These are phyloP conservation scores for Myotis yumanensis DNA, from an alignment of 2,113 vertebrate genomes.

Conservation along the genomic window DNA sequence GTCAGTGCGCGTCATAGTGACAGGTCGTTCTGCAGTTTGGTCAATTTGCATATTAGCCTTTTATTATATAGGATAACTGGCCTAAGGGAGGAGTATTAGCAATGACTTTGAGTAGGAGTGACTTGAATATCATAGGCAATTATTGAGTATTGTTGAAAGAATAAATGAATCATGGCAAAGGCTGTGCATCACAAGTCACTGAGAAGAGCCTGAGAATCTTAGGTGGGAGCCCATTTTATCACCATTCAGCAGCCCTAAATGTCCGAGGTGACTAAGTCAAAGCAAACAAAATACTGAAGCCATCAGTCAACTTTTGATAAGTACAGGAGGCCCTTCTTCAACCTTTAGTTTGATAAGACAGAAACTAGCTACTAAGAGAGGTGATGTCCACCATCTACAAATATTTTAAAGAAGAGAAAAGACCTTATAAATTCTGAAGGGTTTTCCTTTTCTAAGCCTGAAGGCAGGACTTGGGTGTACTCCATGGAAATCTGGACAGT, in stretches of 20 bases:
- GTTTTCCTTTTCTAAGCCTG: background rate
- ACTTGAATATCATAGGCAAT: constrained; percentile 20
- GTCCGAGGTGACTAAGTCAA: background rate
- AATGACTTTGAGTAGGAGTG: background rate
- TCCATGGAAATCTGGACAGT: background rate
- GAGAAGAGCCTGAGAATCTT: background rate
- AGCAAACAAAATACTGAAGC: background rate
- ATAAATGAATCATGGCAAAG: constrained; percentile 12
- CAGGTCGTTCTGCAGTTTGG: fast-evolving
- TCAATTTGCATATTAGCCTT: too few relatives aligned
- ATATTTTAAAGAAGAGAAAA: background rate
- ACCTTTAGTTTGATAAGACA: background rate
- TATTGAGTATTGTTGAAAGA: constrained; percentile 13
- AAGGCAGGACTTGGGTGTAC: background rate
- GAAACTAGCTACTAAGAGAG: background rate
- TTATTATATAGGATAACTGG: background rate
- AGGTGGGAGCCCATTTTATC: background rate
- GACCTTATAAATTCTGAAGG: background rate
- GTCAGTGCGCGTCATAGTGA: too few relatives aligned
- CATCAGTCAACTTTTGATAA: background rate
- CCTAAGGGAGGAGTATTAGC: background rate
- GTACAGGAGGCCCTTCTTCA: background rate
- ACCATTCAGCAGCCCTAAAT: background rate
- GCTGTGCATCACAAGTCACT: background rate
- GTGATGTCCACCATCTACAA: background rate